Base-by-base conservation (phyloP, 35 echinoderm and acorn worm genomes). In the Apostichopus californicus region DNA sequence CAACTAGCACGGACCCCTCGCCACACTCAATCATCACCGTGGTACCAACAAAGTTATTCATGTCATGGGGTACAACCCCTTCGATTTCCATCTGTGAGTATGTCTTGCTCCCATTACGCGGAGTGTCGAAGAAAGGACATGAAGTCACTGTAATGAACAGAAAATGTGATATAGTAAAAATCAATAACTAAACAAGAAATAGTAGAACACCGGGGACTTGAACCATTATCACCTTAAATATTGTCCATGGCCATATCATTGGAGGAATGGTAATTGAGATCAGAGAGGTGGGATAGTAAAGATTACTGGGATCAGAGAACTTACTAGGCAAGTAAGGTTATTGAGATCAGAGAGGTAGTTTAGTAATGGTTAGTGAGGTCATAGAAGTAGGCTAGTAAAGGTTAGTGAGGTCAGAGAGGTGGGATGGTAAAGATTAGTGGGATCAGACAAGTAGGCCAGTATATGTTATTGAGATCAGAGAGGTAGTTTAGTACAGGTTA, bases 31-130 rank as follows among this genome's bases (percentile, higher is more conserved):
- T 57, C 18, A 11, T 56, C 6, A 92, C 68, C 1, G 52, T 63
- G 34, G 77, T 92, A 2, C 90, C 90, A 55, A 92, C 57, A 9
- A 92, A 81, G 34, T 92, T 79, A n/a, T 79, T 92, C 23, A 21
- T 66, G 68, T 68, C 65, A 65, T 8, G 54, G 46, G 86, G 75
- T 17, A 89, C n/a, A n/a, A n/a, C 34, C 12, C 56, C 86, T 11
- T 64, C 86, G 53, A 56, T 54, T n/a, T 89, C 86, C 53, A 72
- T 73, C 52, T 92, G 77, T 17, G 6, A n/a, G 59, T 81, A 92
- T 64, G 20, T 13, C 78, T 92, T 92, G 55, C 12, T 92, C 6
- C 79, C 90, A 28, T 92, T 92, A 6, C 59, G 79, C 64, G 90
- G 90, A 46, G 90, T 92, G 56, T 53, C 9, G 12, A 92, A 65